phyloP scores from a whole-genome alignment of 1,140 invertebrate species.

The Argopecten irradians region DNA sequence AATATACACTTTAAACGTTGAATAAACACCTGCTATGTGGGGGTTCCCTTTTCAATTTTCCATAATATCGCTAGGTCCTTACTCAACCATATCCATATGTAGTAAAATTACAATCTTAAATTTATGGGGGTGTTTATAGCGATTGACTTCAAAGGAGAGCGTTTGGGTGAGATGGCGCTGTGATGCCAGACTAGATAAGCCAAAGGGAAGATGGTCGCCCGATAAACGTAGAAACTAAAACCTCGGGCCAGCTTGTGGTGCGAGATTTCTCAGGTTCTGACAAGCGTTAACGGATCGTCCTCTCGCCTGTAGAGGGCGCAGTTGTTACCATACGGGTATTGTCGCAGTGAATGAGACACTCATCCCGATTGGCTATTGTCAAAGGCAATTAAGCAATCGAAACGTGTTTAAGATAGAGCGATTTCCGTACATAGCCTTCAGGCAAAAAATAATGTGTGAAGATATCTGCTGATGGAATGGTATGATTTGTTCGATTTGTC shows the following conservation, averaged over 20 bases:
- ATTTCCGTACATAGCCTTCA: background rate
- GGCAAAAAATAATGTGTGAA: slow-evolving; percentile 10
- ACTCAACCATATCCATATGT: slow-evolving; percentile 21
- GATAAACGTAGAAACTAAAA: slow-evolving; percentile 2
- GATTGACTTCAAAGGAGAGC: slow-evolving; percentile 7
- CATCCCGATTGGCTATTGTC: background rate
- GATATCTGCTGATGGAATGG: background rate
- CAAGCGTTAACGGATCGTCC: slow-evolving; percentile 13
- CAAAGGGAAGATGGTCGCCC: slow-evolving; percentile 4
- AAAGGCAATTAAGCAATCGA: background rate
- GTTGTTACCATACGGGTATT: background rate
- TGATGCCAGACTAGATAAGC: slow-evolving; percentile 20
- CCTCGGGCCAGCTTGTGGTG: background rate
- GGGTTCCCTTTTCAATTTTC: slow-evolving; percentile 17
- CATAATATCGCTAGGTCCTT: slow-evolving; percentile 7
- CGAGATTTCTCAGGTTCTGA: slow-evolving; percentile 6
- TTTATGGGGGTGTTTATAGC: slow-evolving; percentile 10
- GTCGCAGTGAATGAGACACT: background rate
- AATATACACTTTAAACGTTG: slow-evolving; percentile 10
- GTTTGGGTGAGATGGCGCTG: background rate
- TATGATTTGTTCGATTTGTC: slow-evolving; percentile 7
- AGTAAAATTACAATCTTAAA: slow-evolving; percentile 23
- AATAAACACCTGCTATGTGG: background rate
- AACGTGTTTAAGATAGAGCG: background rate
- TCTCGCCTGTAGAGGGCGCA: background rate